A percentile compares a stretch with the other conserved stretches of the same genome.
phyloP scores from a whole-genome alignment of 2,888 invertebrate species.

The Tenthredo notha region DNA sequence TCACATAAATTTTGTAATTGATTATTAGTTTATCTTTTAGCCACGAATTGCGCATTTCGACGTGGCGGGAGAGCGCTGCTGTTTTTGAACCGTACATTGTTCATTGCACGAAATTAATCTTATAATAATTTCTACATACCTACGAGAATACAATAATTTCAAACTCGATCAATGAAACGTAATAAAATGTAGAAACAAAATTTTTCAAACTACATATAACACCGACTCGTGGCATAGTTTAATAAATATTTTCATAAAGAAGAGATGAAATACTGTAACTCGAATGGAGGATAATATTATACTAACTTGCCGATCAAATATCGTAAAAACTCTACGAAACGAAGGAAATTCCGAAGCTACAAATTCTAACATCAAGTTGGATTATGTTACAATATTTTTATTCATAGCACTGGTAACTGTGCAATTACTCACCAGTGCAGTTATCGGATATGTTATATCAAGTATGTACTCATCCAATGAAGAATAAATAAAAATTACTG shows the following conservation, averaged over 20 bases:
- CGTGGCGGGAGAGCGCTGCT: not conserved
- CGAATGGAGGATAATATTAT: constrained; percentile 33
- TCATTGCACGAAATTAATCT: not conserved
- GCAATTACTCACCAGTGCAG: constrained; percentile 33
- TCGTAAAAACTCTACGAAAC: not conserved
- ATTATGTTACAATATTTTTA: constrained; percentile 26
- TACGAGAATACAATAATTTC: not conserved
- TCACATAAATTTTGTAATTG: not conserved
- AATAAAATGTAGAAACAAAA: not conserved
- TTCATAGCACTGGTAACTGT: constrained; percentile 30
- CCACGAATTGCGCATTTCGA: not conserved
- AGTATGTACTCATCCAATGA: constrained; percentile 10
- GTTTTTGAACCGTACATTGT: not conserved
- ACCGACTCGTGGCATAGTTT: not conserved
- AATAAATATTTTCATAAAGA: not conserved
- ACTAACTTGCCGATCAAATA: constrained; percentile 25
- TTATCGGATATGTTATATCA: constrained; percentile 30
- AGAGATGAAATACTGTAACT: not conserved
- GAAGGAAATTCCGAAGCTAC: constrained; percentile 25
- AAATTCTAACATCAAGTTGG: constrained; percentile 18
- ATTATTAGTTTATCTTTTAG: not conserved
- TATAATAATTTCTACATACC: not conserved
- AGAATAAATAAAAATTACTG: not conserved
- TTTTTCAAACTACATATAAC: not conserved
- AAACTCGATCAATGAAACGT: not conserved